Percentiles rank a stretch among this genome's conserved stretches.
Conservation (phyloP, 1,140 invertebrate species). For the Kradibia gibbosae region DNA sequence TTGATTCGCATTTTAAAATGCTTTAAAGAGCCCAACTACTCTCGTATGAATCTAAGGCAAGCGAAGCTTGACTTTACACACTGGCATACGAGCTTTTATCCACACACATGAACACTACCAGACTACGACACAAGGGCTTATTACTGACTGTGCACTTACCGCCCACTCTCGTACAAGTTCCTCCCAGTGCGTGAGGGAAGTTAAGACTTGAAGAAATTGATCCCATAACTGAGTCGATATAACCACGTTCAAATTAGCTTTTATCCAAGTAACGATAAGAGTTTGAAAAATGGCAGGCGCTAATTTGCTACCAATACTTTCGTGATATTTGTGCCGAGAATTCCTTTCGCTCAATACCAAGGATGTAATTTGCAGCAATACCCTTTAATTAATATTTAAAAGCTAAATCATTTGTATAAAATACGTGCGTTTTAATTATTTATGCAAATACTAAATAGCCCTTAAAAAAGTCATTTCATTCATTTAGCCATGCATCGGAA, state of each 20-base stretch:
- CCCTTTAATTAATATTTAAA: constrained; percentile 71
- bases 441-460: too few relatives aligned
- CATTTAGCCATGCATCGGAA: too few relatives aligned
- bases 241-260: constrained; percentile 95
- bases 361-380: constrained; percentile 94
- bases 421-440: constrained; percentile 73
- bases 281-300: constrained; percentile 96
- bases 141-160: constrained; percentile 74
- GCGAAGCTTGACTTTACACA: too few relatives aligned
- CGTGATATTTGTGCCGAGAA: constrained; percentile 82
- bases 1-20: too few relatives aligned
- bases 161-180: constrained; percentile 97
- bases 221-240: constrained; percentile 94
- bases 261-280: constrained; percentile 97
- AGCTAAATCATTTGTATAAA: not conserved
- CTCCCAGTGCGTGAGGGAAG: constrained; percentile 93
- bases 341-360: constrained; percentile 86
- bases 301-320: constrained; percentile 85
- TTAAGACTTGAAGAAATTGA: constrained; percentile 90
- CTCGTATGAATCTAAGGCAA: too few relatives aligned
- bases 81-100: too few relatives aligned
- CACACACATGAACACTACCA: too few relatives aligned
- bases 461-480: too few relatives aligned
- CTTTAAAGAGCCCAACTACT: too few relatives aligned
- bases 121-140: constrained; percentile 11